phyloP scores from a whole-genome alignment of 2,113 vertebrate genomes.

The Eulemur rufifrons region DNA sequence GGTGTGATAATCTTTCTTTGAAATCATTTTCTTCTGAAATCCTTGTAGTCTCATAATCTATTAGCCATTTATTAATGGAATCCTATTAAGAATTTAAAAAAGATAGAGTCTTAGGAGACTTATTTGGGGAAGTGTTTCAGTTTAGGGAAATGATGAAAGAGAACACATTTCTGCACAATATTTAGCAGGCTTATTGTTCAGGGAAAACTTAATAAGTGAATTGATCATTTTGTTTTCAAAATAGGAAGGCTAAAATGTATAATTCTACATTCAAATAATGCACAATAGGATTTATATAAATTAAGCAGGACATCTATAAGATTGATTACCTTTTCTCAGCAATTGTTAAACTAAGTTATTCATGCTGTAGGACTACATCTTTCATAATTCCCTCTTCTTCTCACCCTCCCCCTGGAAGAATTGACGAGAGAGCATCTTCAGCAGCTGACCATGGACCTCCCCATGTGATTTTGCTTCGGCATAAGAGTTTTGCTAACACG shows the following conservation, averaged over 20 bases:
- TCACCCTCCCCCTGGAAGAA: background rate
- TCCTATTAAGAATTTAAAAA: background rate
- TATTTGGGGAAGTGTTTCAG: background rate
- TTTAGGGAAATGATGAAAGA: background rate
- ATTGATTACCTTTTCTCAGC: conserved; percentile 4
- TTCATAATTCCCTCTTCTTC: background rate
- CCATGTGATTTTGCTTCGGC: background rate
- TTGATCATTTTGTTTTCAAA: conserved; percentile 1
- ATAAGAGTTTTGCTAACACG: background rate
- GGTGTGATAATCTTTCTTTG: background rate
- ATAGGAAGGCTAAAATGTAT: background rate
- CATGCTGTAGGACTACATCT: background rate
- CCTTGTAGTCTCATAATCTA: background rate
- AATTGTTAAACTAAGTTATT: background rate
- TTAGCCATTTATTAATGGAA: background rate
- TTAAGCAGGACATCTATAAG: background rate
- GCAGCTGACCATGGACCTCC: background rate
- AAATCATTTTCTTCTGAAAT: conserved; percentile 37
- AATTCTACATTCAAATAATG: background rate
- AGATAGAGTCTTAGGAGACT: background rate
- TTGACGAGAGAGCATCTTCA: background rate
- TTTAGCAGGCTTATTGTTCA: background rate
- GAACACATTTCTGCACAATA: background rate
- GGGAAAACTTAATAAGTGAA: background rate
- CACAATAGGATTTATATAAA: background rate